Evolutionary conservation across 2,888 invertebrate genomes (phyloP).

Genomic region (Luperina testacea): DNA sequence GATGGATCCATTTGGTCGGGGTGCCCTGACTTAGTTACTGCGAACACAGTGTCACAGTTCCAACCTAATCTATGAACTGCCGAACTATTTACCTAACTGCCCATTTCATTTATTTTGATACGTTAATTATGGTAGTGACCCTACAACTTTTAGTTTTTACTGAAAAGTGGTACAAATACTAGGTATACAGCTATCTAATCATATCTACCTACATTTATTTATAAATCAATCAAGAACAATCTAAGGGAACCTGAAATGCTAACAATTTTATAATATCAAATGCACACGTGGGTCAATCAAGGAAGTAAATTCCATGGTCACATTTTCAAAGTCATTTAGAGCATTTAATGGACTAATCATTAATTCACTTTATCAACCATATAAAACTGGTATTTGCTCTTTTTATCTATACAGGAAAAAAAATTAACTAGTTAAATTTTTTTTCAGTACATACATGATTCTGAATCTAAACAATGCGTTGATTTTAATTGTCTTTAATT

Average conservation of each 20-base stretch:
- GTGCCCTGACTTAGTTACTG: too few relatives aligned
- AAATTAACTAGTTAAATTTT: too few relatives aligned
- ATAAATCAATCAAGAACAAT: not conserved
- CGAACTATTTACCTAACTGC: not conserved
- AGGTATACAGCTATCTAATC: not conserved
- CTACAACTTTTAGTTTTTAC: not conserved
- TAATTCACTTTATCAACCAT: constrained; percentile 9
- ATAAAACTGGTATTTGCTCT: not conserved
- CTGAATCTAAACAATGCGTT: not conserved
- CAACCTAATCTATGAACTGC: not conserved
- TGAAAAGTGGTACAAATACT: not conserved
- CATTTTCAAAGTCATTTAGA: constrained; percentile 17
- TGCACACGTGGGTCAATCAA: constrained; percentile 17
- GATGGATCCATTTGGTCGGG: too few relatives aligned
- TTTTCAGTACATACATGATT: not conserved
- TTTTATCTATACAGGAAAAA: not conserved
- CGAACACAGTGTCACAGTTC: too few relatives aligned
- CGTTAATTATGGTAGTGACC: not conserved
- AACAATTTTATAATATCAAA: constrained; percentile 2
- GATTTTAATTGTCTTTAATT: not conserved
- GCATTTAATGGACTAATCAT: constrained; percentile 5
- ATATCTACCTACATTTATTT: not conserved
- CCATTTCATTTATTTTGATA: not conserved
- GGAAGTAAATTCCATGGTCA: constrained; percentile 30
- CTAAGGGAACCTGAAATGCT: not conserved